These are phyloP conservation scores for Misgurnus mizolepis DNA, from an alignment of 2,113 vertebrate species.

Conservation along the genomic window DNA sequence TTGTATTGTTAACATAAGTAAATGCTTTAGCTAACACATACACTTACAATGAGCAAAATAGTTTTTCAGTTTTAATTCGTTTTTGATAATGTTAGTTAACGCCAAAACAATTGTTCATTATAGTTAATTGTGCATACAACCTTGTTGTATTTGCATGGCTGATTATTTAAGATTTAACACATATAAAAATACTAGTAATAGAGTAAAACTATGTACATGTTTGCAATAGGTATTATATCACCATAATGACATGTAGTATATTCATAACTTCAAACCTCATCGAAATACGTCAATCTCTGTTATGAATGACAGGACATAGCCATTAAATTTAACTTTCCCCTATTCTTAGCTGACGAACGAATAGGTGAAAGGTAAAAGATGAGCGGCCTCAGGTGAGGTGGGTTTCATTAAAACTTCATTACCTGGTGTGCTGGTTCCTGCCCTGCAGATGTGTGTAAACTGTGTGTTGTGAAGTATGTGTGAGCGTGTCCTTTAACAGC, in stretches of 20 bases:
- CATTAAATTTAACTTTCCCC: no score
- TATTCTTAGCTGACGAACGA: neutral
- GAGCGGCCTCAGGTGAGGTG: slow-evolving; percentile 44
- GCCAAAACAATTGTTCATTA: no score
- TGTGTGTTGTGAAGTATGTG: slow-evolving; percentile 43
- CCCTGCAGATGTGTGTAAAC: slow-evolving; percentile 54
- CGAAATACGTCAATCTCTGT: neutral
- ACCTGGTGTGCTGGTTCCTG: slow-evolving; percentile 55
- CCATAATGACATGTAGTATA: neutral
- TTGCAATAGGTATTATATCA: neutral
- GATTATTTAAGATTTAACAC: neutral
- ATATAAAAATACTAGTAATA: neutral
- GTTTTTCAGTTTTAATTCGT: no score
- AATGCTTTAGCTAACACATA: no score
- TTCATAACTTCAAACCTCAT: neutral
- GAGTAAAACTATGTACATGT: neutral
- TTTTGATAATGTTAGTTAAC: no score
- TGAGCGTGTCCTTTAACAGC: slow-evolving; percentile 52
- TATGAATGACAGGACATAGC: neutral
- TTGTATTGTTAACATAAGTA: no score
- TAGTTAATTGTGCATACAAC: no score
- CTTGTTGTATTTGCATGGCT: no score
- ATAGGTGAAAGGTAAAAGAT: slow-evolving; percentile 9
- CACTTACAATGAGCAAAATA: no score
- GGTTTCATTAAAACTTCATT: slow-evolving; percentile 52